Evolutionary conservation across 2,888 invertebrate genomes (phyloP), one percentile per base, ranked within the genome.

Genomic region (Troglohyphantes excavatus): DNA sequence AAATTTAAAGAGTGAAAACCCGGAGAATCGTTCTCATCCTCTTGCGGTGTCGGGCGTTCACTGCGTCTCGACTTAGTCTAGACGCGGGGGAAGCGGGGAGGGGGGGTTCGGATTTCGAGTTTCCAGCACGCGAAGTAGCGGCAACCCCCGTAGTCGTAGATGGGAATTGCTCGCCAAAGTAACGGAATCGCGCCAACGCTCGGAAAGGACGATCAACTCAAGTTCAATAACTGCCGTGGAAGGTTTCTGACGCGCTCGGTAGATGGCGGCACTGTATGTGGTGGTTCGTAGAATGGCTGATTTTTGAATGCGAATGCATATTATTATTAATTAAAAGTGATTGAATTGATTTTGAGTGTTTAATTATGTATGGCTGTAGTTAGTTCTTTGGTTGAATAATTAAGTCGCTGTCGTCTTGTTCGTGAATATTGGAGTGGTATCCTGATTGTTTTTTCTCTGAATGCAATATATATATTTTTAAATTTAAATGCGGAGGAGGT

Each of bases 21-120:
- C 9, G 13, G 39, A 39, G 39, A 39, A 3, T 7, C 39, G 13
- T 39, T 39, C 39, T n/a, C 39, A 13, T 11, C 39, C 39, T 39
- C 39, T 7, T 33, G 5, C 9, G 33, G 33, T 39, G 39, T 27
- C 87, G 87, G 87, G 87, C 79, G 87, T 87, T 87, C 79, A 87
- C 79, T 79, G 87, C 79, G 87, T 87, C 87, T 87, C 87, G 72
- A 29, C 87, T 39, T 23, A 72, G 87, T 87, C 87, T 87, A 87
- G 87, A 87, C 87, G n/a, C n/a, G n/a, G 29, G 19, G 83, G 63
- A 19, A 75, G 39, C 68, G 70, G 26, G 21, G 26, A 21, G 67
- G 39, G 59, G 86, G 53, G 59, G 39, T 68, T n/a, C n/a, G 29
- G 61, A 76, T 72, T 87, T 87, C 87, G 63, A 87, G 87, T 87